Evolutionary conservation across 2,797 vertebrate species (phyloP).

Genomic region (Eidolon dupreanum): DNA sequence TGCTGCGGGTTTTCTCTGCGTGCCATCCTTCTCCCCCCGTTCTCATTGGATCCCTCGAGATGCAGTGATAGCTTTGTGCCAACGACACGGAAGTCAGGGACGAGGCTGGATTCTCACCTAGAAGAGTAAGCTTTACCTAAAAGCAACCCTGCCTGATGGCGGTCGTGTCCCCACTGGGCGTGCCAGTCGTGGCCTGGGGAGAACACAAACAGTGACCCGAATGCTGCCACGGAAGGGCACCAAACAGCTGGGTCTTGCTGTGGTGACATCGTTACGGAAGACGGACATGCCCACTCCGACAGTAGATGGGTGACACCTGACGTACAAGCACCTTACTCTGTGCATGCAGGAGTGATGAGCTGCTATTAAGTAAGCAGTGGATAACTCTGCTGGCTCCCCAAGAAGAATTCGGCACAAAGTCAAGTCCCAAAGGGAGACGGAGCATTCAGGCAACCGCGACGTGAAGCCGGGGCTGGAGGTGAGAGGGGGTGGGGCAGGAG

Average conservation of each 20-base stretch:
- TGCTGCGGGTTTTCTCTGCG: neutral
- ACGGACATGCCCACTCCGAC: neutral
- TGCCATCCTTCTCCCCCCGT: neutral
- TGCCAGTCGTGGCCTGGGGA: neutral
- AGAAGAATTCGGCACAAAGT: neutral
- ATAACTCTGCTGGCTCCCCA: neutral
- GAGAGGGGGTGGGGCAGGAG: neutral
- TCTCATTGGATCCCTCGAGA: neutral
- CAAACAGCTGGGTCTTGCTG: neutral
- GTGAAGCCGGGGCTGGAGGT: too few species aligned
- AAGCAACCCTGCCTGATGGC: too few species aligned
- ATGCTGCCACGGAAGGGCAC: neutral
- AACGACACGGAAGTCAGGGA: rapidly evolving
- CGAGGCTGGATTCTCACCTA: neutral
- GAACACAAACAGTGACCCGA: neutral
- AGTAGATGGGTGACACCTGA: neutral
- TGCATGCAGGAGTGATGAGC: rapidly evolving
- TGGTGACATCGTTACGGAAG: neutral
- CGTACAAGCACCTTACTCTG: neutral
- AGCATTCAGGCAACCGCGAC: rapidly evolving
- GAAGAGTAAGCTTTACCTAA: neutral
- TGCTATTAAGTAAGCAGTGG: neutral
- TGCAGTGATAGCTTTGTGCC: neutral
- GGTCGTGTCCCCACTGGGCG: neutral
- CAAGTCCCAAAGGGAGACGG: neutral